Conservation (phyloP, 2,113 vertebrate genomes). For the Dendrocopos noguchii region DNA sequence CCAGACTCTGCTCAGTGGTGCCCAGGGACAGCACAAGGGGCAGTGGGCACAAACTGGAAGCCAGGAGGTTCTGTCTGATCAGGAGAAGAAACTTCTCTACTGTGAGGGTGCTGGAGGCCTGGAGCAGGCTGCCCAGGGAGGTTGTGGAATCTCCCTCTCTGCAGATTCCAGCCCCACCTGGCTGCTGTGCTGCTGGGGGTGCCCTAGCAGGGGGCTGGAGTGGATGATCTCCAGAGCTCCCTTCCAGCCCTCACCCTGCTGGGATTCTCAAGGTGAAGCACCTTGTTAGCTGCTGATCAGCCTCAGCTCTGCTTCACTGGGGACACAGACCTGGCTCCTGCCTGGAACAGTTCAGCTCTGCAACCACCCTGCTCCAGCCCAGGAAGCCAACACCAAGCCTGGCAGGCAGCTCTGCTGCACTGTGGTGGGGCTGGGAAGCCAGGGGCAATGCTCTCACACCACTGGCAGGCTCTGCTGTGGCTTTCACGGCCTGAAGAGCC, state of each 20-base stretch:
- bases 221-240: no score
- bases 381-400: neutral
- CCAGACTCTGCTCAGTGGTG: no score
- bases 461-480: neutral
- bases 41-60: no score
- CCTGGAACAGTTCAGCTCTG: neutral
- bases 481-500: neutral
- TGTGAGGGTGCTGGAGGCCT: neutral
- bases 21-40: no score
- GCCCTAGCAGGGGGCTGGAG: no score
- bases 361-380: neutral
- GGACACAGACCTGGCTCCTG: neutral
- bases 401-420: neutral
- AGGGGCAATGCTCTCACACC: neutral
- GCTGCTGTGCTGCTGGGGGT: no score
- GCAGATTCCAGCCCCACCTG: neutral
- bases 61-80: no score
- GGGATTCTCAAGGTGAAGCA: neutral
- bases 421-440: neutral
- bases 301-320: neutral
- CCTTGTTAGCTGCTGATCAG: no score
- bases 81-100: no score
- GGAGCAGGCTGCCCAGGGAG: neutral
- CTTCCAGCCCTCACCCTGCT: no score
- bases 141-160: neutral